Evolutionary conservation across 2,888 invertebrate genomes (phyloP).

Genomic region (Acrobeloides nanus): DNA sequence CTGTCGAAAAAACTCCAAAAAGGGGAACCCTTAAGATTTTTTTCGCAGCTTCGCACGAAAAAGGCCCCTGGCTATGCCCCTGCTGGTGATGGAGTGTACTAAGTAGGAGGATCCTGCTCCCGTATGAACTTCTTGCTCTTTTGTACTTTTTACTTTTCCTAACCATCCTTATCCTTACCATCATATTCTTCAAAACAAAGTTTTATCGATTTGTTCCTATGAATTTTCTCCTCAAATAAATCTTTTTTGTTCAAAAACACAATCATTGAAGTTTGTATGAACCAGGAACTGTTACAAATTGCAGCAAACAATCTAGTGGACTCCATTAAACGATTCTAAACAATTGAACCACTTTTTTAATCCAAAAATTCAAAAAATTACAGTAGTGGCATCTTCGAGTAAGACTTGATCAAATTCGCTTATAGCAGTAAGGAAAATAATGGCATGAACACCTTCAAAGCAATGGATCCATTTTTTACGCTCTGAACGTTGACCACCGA

Average conservation of each 20-base stretch:
- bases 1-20: too few relatives aligned
- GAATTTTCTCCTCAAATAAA: conserved; percentile 47
- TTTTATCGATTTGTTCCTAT: conserved; percentile 32
- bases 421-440: conserved; percentile 38
- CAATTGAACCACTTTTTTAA: too few relatives aligned
- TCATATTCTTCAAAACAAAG: conserved; percentile 49
- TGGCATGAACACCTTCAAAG: conserved; percentile 49
- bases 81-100: too few relatives aligned
- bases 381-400: too few relatives aligned
- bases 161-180: too few relatives aligned
- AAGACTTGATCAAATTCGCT: conserved; percentile 49
- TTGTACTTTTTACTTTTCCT: too few relatives aligned
- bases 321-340: conserved; percentile 51
- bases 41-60: too few relatives aligned
- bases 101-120: too few relatives aligned
- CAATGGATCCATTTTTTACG: conserved; percentile 34
- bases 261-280: conserved; percentile 51
- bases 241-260: conserved; percentile 50
- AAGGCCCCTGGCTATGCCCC: too few relatives aligned
- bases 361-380: too few relatives aligned
- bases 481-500: conserved; percentile 52
- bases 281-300: conserved; percentile 50
- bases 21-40: too few relatives aligned
- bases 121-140: too few relatives aligned
- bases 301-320: conserved; percentile 50